Conservation (phyloP, 2,888 invertebrate genomes). For the Nesidiocoris tenuis region DNA sequence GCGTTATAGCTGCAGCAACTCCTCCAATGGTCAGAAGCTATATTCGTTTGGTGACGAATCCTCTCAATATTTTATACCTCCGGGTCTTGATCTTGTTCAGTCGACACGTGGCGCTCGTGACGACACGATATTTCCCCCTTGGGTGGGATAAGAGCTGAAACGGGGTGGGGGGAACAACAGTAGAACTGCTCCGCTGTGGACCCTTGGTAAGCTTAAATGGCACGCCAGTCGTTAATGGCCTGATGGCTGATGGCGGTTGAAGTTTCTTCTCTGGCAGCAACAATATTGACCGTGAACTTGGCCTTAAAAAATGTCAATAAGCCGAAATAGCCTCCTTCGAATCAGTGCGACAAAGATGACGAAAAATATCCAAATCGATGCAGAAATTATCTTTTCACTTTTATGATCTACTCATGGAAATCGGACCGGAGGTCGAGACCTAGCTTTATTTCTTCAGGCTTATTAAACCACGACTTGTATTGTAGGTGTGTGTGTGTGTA, state of each 20-base stretch:
- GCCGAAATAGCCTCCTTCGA: too few relatives aligned
- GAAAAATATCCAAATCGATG: too few relatives aligned
- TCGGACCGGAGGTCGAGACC: too few relatives aligned
- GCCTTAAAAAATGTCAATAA: slow-evolving; percentile 34
- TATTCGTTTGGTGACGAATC: too few relatives aligned
- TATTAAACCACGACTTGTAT: too few relatives aligned
- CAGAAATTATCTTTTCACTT: too few relatives aligned
- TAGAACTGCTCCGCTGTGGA: neutral
- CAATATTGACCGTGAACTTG: slow-evolving; percentile 37
- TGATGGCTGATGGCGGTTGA: slow-evolving; percentile 10
- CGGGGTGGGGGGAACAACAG: neutral
- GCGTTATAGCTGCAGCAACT: too few relatives aligned
- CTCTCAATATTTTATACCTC: neutral
- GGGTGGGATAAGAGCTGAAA: slow-evolving; percentile 1
- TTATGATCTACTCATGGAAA: too few relatives aligned
- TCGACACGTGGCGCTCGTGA: slow-evolving; percentile 20
- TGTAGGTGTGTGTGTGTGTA: too few relatives aligned
- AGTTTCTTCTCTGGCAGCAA: slow-evolving; percentile 2
- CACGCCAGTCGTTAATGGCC: slow-evolving; percentile 33
- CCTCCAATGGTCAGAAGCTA: too few relatives aligned
- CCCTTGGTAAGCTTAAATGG: slow-evolving; percentile 21
- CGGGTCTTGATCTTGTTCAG: neutral
- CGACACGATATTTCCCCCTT: slow-evolving; percentile 12
- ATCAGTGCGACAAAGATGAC: too few relatives aligned
- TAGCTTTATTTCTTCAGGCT: too few relatives aligned